Evolutionary conservation across 2,888 invertebrate genomes (phyloP).

Genomic region (Andrena bucephala): DNA sequence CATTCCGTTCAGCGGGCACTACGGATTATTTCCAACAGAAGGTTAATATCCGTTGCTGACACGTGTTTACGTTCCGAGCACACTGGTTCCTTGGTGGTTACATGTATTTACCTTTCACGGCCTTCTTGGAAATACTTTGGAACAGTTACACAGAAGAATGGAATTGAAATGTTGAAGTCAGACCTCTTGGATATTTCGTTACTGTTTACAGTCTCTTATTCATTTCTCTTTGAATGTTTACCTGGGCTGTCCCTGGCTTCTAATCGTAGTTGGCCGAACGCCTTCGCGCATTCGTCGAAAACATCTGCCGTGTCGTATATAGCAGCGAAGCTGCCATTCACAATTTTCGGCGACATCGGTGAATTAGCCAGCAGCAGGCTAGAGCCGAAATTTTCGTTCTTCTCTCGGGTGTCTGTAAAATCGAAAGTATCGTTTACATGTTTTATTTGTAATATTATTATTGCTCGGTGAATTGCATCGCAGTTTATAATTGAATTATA

Average conservation of each 20-base stretch:
- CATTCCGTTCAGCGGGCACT: no score
- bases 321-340: constrained; percentile 96
- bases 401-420: constrained; percentile 91
- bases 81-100: no score
- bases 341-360: constrained; percentile 98
- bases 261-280: constrained; percentile 89
- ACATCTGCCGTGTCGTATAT: constrained; percentile 93
- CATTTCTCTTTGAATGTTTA: constrained; percentile 74
- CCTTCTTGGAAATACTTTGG: background rate
- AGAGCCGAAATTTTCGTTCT: constrained; percentile 95
- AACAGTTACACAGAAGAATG: background rate
- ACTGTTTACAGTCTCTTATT: background rate
- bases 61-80: background rate
- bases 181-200: background rate
- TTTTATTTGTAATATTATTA: background rate
- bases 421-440: background rate
- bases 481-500: background rate
- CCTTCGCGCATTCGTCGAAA: constrained; percentile 90
- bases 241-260: constrained; percentile 92
- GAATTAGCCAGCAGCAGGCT: constrained; percentile 97
- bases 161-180: background rate
- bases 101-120: no score
- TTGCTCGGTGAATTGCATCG: background rate
- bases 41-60: background rate
- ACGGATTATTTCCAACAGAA: background rate